A percentile compares a stretch with the other conserved stretches of the same genome.
Conservation (phyloP, 2,113 vertebrate genomes). For the Ornithorhynchus anatinus region DNA sequence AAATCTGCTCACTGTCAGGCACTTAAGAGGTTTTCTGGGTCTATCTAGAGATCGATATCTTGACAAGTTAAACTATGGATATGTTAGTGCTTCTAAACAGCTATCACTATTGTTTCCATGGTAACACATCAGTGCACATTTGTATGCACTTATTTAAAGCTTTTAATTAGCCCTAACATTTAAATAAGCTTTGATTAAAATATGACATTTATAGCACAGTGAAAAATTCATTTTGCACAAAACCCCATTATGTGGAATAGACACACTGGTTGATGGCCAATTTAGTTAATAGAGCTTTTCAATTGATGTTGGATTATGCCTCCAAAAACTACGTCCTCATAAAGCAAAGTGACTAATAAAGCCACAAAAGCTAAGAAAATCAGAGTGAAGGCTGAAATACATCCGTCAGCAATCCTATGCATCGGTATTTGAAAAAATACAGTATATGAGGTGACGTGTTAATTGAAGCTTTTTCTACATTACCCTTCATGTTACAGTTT, state of each 20-base stretch:
- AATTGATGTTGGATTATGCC: slow-evolving; percentile 57
- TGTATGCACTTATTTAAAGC: slow-evolving; percentile 68
- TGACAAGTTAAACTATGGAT: not conserved
- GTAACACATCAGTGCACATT: slow-evolving; percentile 62
- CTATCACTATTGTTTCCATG: slow-evolving; percentile 66
- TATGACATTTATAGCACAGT: slow-evolving; percentile 64
- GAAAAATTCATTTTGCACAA: slow-evolving; percentile 68
- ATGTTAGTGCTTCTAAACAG: not conserved
- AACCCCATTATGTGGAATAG: slow-evolving; percentile 63
- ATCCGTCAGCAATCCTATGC: no score
- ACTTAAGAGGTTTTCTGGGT: no score
- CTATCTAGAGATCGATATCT: not conserved
- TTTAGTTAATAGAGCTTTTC: slow-evolving; percentile 70
- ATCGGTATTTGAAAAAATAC: rapidly evolving
- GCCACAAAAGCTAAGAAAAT: slow-evolving; percentile 2
- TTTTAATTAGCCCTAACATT: slow-evolving; percentile 68
- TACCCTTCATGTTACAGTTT: no score
- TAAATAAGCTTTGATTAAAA: slow-evolving; percentile 78
- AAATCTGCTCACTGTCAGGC: no score
- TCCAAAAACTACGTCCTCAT: slow-evolving; percentile 36
- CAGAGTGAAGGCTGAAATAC: not conserved
- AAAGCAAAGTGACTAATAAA: no score
- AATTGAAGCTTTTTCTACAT: no score
- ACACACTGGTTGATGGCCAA: slow-evolving; percentile 68
- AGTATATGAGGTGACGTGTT: not conserved